phyloP scores from a whole-genome alignment of 2,888 invertebrate genomes.

The Enchytraeus crypticus region DNA sequence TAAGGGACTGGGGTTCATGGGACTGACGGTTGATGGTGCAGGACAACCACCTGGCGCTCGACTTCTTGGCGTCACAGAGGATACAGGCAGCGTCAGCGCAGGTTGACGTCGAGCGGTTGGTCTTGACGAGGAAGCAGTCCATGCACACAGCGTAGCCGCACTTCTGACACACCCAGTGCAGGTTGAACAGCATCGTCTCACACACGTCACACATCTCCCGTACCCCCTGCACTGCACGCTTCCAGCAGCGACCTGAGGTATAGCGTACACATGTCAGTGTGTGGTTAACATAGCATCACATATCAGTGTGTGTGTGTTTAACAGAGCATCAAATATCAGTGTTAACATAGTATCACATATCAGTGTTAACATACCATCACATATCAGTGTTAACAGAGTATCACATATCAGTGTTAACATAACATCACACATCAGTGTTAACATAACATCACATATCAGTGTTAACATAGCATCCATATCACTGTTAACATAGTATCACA shows the following conservation, averaged over 20 bases:
- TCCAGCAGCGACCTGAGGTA: constrained; percentile 57
- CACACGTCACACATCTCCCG: constrained; percentile 97
- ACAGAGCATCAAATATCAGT: too few relatives aligned
- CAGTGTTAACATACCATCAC: too few relatives aligned
- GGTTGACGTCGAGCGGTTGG: neutral
- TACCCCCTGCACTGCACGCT: constrained; percentile 85
- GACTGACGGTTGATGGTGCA: constrained; percentile 69
- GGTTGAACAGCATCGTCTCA: constrained; percentile 91
- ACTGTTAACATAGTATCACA: too few relatives aligned
- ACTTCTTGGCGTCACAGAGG: constrained; percentile 3
- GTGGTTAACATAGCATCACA: too few relatives aligned
- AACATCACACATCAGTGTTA: too few relatives aligned
- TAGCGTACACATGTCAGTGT: too few relatives aligned
- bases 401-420: too few relatives aligned
- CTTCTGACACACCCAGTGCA: constrained; percentile 93
- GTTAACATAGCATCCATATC: too few relatives aligned
- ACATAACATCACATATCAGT: too few relatives aligned
- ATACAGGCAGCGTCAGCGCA: constrained; percentile 3
- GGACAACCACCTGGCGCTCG: constrained; percentile 61
- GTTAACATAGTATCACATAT: too few relatives aligned
- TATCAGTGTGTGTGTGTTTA: too few relatives aligned
- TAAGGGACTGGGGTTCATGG: constrained; percentile 75
- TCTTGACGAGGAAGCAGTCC: constrained; percentile 61
- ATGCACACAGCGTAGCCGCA: constrained; percentile 89
- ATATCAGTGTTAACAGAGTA: too few relatives aligned